phyloP scores from a whole-genome alignment of 2,888 invertebrate genomes.

The Trachelus stipa region DNA sequence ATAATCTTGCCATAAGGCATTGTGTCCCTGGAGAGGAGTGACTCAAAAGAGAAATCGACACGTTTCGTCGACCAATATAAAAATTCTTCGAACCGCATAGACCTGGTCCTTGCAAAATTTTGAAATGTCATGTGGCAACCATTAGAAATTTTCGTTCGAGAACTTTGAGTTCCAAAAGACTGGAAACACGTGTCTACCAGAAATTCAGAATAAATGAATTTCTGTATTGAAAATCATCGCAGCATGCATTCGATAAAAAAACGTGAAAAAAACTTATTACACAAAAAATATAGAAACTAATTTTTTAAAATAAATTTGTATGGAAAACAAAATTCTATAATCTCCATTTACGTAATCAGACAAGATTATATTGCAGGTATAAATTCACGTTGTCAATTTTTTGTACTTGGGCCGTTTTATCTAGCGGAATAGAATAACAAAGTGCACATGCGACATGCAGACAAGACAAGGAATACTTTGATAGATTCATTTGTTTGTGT shows the following conservation, averaged over 20 bases:
- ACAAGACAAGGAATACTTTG: background rate
- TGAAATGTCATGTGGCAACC: background rate
- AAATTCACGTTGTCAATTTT: background rate
- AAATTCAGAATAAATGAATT: no score
- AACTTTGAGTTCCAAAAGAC: background rate
- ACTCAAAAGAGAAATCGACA: slow-evolving; percentile 3
- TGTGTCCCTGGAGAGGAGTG: background rate
- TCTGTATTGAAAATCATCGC: no score
- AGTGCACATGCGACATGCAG: background rate
- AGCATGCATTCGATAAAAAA: no score
- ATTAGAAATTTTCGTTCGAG: background rate
- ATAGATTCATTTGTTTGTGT: slow-evolving; percentile 5
- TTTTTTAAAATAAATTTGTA: no score
- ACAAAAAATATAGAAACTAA: background rate
- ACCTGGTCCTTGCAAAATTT: background rate
- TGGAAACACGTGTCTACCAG: background rate
- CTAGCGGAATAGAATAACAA: background rate
- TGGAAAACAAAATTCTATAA: background rate
- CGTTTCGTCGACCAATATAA: background rate
- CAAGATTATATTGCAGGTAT: background rate
- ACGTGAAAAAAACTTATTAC: no score
- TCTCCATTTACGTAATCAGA: background rate
- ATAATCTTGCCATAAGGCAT: background rate
- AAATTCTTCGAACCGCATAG: background rate
- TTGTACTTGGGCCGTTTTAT: background rate